Conservation (phyloP, 2,888 invertebrate species). For the Idaea dimidiata region DNA sequence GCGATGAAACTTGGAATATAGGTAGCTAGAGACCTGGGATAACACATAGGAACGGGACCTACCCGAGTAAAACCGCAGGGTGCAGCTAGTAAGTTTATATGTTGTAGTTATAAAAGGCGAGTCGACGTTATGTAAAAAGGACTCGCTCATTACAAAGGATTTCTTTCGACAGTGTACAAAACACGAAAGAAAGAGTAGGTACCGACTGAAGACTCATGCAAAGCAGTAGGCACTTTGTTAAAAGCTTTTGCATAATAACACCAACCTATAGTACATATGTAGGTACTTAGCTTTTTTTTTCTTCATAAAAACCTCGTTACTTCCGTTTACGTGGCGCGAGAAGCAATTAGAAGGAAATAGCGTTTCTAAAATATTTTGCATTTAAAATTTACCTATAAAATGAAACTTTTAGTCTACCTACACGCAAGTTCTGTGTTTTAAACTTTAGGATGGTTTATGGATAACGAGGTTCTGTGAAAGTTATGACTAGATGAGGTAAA, state of each 20-base stretch:
- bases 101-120: background rate
- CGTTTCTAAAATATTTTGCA: constrained; percentile 17
- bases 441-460: background rate
- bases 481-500: background rate
- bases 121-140: constrained; percentile 8
- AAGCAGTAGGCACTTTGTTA: constrained; percentile 19
- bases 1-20: too few relatives aligned
- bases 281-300: constrained; percentile 13
- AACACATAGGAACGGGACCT: too few relatives aligned
- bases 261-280: background rate
- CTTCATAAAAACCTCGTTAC: constrained; percentile 22
- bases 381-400: background rate
- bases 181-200: constrained; percentile 24
- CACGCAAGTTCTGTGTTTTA: background rate
- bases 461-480: background rate
- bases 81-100: background rate
- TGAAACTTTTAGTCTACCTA: background rate
- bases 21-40: too few relatives aligned
- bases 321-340: constrained; percentile 21
- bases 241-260: constrained; percentile 13
- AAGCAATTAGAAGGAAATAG: constrained; percentile 25
- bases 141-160: constrained; percentile 19
- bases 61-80: too few relatives aligned
- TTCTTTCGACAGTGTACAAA: constrained; percentile 24
- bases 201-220: constrained; percentile 18